Conservation (phyloP, 2,888 invertebrate genomes). For the Orchesellides sinensis region DNA sequence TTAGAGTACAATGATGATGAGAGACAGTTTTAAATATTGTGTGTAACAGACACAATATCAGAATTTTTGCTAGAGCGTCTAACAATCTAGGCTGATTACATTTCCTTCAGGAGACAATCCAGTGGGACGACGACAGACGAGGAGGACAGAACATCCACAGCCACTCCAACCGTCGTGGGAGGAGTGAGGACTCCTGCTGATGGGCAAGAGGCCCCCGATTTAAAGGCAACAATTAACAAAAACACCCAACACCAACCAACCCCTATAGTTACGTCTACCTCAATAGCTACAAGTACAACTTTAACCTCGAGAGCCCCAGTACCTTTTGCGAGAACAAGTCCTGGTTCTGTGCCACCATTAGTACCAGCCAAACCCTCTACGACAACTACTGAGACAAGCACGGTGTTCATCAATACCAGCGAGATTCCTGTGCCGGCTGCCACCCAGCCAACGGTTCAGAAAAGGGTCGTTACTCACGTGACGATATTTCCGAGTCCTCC, state of each 20-base stretch:
- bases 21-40: neutral
- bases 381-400: slow-evolving; percentile 61
- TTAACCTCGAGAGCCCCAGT: slow-evolving; percentile 39
- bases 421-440: slow-evolving; percentile 57
- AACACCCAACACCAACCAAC: slow-evolving; percentile 30
- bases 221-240: slow-evolving; percentile 23
- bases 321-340: slow-evolving; percentile 44
- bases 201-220: slow-evolving; percentile 73
- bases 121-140: neutral
- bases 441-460: slow-evolving; percentile 73
- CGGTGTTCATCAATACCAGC: slow-evolving; percentile 72
- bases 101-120: slow-evolving; percentile 14
- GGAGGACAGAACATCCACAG: no score
- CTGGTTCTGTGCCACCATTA: slow-evolving; percentile 24
- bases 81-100: neutral
- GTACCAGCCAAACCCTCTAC: slow-evolving; percentile 55
- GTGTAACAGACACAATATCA: neutral
- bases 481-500: slow-evolving; percentile 74
- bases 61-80: neutral
- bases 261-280: slow-evolving; percentile 24
- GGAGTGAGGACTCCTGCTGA: slow-evolving; percentile 72
- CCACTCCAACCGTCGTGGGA: no score
- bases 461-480: slow-evolving; percentile 74
- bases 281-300: slow-evolving; percentile 19
- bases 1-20: neutral